Evolutionary conservation across 2,113 vertebrate species (phyloP), one percentile per base, ranked within the genome.

Genomic region (Pleuronectes platessa): DNA sequence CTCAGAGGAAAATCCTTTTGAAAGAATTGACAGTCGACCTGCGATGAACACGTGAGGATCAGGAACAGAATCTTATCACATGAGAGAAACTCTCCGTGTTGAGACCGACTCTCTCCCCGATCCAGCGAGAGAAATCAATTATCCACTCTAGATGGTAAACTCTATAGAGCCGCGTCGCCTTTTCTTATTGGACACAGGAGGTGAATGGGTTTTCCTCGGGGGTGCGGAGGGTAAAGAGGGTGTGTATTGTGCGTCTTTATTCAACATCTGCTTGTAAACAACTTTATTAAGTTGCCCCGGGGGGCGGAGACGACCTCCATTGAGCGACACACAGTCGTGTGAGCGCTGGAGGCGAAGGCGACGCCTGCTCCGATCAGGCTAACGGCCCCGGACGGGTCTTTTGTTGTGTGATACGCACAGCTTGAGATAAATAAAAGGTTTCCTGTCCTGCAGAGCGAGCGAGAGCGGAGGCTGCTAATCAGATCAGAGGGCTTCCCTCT

Each of bases 371-470:
- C 10, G 40, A 5, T 53, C 2, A 53, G 5, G 51, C 66, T 71
- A 70, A 92, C 83, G 86, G 53, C 74, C 54, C 63, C 0, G 3
- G 91, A 73, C 89, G 83, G 76, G 1, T 84, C 92, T 6, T 92
- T 92, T 88, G 89, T 95, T 81, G 74, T 63, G 76, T 37, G 87
- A 84, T 76, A 64, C 72, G 27, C 81, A 1, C 81, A 85, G 87
- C 54, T 42, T 60, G 69, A 76, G 68, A 71, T 93, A 93, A 94
- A 90, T 93, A 94, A 94, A 94, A 89, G 89, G 84, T 90, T 93
- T 83, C 78, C 91, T 94, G 83, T 90, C 26, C 21, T 3, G 0
- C 10, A 35, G 51, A 37, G 21, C 3, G 5, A 45, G 17, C n/a
- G 49, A 85, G 88, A 80, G 18, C 10, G 90, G 90, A 86, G 73